phyloP scores from a whole-genome alignment of 2,113 vertebrate species.

The Collichthys lucidus region DNA sequence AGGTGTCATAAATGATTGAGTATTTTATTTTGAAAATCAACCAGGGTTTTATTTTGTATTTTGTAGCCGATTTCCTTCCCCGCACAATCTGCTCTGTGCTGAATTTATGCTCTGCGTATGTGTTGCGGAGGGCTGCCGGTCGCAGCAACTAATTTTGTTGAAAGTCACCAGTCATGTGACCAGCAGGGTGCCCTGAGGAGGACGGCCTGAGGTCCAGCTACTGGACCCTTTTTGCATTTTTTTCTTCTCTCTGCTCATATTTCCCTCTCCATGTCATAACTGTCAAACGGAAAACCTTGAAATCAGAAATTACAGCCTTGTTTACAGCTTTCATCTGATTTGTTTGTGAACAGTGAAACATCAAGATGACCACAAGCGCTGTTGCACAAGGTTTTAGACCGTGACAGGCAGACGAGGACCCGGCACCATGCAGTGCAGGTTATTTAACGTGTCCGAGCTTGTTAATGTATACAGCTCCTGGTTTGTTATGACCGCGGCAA shows the following conservation, averaged over 20 bases:
- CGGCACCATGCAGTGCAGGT: slow-evolving; percentile 27
- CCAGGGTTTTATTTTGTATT: no score
- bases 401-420: background rate
- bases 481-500: slow-evolving; percentile 11
- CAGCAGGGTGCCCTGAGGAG: no score
- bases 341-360: background rate
- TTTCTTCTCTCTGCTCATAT: background rate
- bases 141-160: no score
- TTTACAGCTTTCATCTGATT: background rate
- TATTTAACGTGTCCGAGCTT: slow-evolving; percentile 21
- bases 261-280: background rate
- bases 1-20: no score
- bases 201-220: no score
- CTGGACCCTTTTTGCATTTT: background rate
- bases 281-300: background rate
- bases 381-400: background rate
- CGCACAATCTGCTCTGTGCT: no score
- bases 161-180: no score
- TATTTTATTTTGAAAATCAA: no score
- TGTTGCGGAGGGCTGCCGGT: no score
- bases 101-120: no score
- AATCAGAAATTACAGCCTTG: background rate
- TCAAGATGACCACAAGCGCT: background rate
- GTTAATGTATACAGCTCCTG: slow-evolving; percentile 14
- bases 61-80: no score